Base-by-base conservation (phyloP, 2,888 invertebrate genomes). In the Campoplex capitator region DNA sequence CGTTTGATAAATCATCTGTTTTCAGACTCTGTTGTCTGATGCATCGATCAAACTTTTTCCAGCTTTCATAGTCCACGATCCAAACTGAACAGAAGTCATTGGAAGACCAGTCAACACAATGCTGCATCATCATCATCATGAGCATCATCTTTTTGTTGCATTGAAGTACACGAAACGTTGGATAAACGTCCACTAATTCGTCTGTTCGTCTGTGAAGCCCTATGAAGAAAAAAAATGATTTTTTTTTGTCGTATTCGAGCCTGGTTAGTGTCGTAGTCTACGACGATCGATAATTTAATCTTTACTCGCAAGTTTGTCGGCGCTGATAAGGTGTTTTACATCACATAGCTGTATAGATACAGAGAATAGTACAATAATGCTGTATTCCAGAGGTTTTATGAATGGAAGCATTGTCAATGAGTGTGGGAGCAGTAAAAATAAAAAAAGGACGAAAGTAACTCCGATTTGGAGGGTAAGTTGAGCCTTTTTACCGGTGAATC, bases 241-340 rank as follows among this genome's bases (percentile, higher is more conserved):
- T 32, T 51, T 51, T 51, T 71, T 51, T 4, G 32, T 51, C n/a
- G 42, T 62, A 42, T 38, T 38, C 38, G 42, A 23, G 6, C 9
- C 42, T 56, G 65, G 48, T n/a, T 74, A 62, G 32, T 62, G 51
- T 58, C 7, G 51, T 68, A 56, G 68, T 67, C 58, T 32, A 28
- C 54, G 54, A 51, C 68, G 84, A 87, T 87, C 86, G 86, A 87
- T 87, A 87, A 68, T 78, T 81, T 87, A 87, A 87, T 87, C 86
- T 82, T 58, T 73, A 28, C 77, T 56, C 67, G 67, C 35, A 78
- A 82, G 86, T 78, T 87, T 87, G 84, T 78, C 84, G 67, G 48
- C 76, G 62, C 71, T 23, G 86, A 87, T 87, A 84, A 84, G 74
- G 18, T 32, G 42, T 74, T 77, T 85, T 68, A 74, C 82, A 73